Conservation (phyloP, 2,888 invertebrate species). For the Mythimna impura region DNA sequence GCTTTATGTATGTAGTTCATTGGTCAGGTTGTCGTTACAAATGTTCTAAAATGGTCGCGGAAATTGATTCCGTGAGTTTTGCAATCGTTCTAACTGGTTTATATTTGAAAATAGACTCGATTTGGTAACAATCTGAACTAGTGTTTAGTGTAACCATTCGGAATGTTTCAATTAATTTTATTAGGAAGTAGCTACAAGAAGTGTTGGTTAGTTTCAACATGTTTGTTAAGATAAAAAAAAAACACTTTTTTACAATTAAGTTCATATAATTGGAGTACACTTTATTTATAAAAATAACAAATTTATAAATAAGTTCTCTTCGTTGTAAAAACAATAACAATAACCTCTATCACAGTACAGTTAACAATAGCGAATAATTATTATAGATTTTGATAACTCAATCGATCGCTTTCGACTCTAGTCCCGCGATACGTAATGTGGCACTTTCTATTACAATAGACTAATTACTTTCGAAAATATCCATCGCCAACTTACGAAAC, state of each 20-base stretch:
- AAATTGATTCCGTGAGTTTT: conserved; percentile 44
- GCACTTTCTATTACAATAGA: conserved; percentile 79
- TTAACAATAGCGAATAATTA: conserved; percentile 62
- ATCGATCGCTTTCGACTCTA: conserved; percentile 68
- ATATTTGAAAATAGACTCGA: conserved; percentile 38
- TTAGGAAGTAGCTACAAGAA: not conserved
- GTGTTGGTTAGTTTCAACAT: not conserved
- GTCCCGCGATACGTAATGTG: conserved; percentile 70
- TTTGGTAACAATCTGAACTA: conserved; percentile 28
- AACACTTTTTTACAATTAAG: conserved; percentile 10
- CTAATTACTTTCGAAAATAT: conserved; percentile 66
- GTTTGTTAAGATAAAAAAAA: not conserved
- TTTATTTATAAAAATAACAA: conserved; percentile 68
- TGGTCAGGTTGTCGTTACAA: conserved; percentile 39
- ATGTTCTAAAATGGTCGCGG: conserved; percentile 41
- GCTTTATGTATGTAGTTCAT: conserved; percentile 41
- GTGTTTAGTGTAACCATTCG: conserved; percentile 13
- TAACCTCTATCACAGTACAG: conserved; percentile 82
- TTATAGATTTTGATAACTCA: conserved; percentile 63
- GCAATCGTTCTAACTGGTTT: conserved; percentile 49
- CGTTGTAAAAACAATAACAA: conserved; percentile 59
- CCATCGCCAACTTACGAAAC: conserved; percentile 58
- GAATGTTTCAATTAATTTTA: conserved; percentile 12
- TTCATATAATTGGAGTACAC: conserved; percentile 43
- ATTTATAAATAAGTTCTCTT: conserved; percentile 63